These are phyloP conservation scores for Brachionus sp. DNA, from an alignment of 1,140 invertebrate species.

Conservation along the genomic window DNA sequence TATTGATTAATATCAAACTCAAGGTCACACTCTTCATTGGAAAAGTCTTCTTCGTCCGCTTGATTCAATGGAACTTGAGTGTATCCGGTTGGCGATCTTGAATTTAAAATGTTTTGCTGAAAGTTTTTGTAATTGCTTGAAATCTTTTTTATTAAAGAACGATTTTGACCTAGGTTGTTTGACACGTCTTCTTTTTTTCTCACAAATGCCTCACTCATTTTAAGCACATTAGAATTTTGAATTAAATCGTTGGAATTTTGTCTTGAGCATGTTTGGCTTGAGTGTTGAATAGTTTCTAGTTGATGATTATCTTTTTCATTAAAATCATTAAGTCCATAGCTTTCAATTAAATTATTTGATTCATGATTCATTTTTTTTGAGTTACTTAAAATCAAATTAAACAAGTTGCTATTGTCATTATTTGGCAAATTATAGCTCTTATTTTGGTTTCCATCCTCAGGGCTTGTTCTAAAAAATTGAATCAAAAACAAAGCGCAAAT, in stretches of 20 bases:
- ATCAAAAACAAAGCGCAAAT: slow-evolving; percentile 83
- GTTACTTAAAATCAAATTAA: not conserved
- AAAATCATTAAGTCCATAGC: not conserved
- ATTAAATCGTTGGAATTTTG: not conserved
- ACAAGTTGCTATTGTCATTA: not conserved
- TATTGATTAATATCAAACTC: not conserved
- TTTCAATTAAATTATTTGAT: not conserved
- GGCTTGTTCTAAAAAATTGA: slow-evolving; percentile 71
- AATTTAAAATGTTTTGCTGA: not conserved
- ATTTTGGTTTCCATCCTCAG: not conserved
- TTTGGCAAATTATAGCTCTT: not conserved
- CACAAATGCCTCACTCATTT: not conserved
- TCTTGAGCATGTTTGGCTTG: not conserved
- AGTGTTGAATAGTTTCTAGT: not conserved
- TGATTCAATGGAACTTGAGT: not conserved
- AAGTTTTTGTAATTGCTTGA: slow-evolving; percentile 9
- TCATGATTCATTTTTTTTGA: not conserved
- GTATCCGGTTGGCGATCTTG: not conserved
- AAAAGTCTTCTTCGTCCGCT: not conserved
- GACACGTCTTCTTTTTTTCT: not conserved
- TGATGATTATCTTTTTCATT: not conserved
- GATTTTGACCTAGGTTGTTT: not conserved
- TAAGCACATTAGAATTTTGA: not conserved
- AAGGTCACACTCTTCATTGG: not conserved
- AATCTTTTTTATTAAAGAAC: not conserved